Percentiles rank a stretch among this genome's conserved stretches.
Conservation (phyloP, 2,113 vertebrate genomes). For the Eudyptes chrysolophus region DNA sequence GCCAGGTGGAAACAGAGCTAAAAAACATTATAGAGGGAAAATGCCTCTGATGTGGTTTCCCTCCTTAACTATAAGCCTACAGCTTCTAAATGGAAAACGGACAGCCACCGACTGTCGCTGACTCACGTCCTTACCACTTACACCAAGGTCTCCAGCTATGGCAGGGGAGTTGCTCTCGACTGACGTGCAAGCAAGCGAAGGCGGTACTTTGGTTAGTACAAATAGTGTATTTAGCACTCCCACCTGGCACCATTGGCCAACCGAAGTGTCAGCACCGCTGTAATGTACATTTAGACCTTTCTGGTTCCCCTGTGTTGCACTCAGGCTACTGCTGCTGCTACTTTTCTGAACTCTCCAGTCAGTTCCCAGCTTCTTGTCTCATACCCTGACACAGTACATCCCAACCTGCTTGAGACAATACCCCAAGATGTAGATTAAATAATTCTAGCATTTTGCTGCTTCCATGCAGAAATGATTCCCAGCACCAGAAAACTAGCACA, state of each 20-base stretch:
- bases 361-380: not conserved
- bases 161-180: not conserved
- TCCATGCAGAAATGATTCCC: not conserved
- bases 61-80: not conserved
- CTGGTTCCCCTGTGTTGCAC: not conserved
- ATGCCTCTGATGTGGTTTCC: not conserved
- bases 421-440: not conserved
- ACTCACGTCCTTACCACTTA: not conserved
- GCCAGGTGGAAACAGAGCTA: not conserved
- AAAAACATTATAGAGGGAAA: not conserved
- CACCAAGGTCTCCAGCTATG: not conserved
- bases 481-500: not conserved
- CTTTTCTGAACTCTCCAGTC: not conserved
- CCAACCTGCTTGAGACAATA: not conserved
- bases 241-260: accelerated
- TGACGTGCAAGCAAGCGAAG: not conserved
- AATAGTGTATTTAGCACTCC: not conserved
- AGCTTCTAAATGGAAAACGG: not conserved
- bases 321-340: not conserved
- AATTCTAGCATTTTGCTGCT: not conserved
- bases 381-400: not conserved
- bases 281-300: not conserved
- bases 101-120: not conserved
- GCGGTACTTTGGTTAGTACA: not conserved
- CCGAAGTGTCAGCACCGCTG: not conserved